phyloP scores from a whole-genome alignment of 2,797 vertebrate species.

The Neosilurus mollespiculum region DNA sequence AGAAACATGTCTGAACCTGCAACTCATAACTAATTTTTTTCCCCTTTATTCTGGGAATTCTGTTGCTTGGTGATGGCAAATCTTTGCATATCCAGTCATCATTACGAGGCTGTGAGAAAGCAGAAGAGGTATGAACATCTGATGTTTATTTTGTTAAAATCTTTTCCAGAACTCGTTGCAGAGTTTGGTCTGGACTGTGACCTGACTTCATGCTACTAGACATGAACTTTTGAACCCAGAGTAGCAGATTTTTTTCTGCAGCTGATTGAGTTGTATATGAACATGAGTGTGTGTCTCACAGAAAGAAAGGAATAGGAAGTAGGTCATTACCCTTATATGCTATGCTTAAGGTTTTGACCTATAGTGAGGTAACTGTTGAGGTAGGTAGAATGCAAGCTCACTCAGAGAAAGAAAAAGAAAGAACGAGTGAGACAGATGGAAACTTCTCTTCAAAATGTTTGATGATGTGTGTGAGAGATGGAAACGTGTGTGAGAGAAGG shows the following conservation, averaged over 20 bases:
- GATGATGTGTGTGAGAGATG: conserved; percentile 3
- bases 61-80: conserved; percentile 21
- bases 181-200: conserved; percentile 52
- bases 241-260: conserved; percentile 12
- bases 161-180: conserved; percentile 55
- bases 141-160: conserved; percentile 54
- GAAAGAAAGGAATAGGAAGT: background rate
- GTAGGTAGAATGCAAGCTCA: background rate
- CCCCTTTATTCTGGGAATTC: conserved; percentile 18
- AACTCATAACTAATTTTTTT: conserved; percentile 38
- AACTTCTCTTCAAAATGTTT: conserved; percentile 9
- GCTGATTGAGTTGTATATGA: conserved; percentile 20
- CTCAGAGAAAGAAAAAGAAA: background rate
- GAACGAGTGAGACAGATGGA: conserved; percentile 4
- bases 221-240: conserved; percentile 38
- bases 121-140: conserved; percentile 49
- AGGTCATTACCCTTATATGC: background rate
- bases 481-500: conserved; percentile 18
- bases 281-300: background rate
- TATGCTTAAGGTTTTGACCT: background rate
- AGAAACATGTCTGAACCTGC: conserved; percentile 50
- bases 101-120: conserved; percentile 38
- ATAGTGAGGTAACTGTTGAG: background rate
- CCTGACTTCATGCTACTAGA: conserved; percentile 48
- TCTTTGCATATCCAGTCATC: conserved; percentile 33